Percentiles rank a stretch among this genome's conserved stretches.
Evolutionary conservation across 2,888 invertebrate genomes (phyloP).

Genomic region (Anthrax anthrax): DNA sequence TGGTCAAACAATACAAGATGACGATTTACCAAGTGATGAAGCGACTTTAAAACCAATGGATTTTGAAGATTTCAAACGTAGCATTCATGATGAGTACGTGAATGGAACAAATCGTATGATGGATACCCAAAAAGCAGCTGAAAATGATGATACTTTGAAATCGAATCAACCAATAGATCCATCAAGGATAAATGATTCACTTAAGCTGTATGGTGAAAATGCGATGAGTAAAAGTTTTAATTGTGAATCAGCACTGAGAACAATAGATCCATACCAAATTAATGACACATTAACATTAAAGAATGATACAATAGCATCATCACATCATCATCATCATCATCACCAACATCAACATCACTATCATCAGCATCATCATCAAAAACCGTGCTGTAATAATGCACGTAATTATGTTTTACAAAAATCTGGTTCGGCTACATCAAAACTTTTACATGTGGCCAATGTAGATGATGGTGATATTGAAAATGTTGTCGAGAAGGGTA

Average conservation of each 20-base stretch:
- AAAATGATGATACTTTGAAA: conserved; percentile 32
- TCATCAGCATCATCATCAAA: too few relatives aligned
- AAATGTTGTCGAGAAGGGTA: conserved; percentile 27
- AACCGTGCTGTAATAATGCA: not conserved
- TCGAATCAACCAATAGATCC: conserved; percentile 37
- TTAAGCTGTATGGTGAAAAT: conserved; percentile 34
- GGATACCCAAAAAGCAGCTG: conserved; percentile 20
- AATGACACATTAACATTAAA: conserved; percentile 26
- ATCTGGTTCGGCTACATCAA: conserved; percentile 27
- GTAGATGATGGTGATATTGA: conserved; percentile 22
- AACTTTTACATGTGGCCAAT: conserved; percentile 12
- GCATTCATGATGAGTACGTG: conserved; percentile 31
- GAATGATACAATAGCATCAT: conserved; percentile 28
- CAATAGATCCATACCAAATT: conserved; percentile 28
- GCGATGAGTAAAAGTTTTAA: conserved; percentile 35
- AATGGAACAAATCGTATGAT: conserved; percentile 31
- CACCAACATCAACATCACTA: too few relatives aligned
- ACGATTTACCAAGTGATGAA: conserved; percentile 4
- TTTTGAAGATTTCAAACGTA: conserved; percentile 33
- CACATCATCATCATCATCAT: too few relatives aligned
- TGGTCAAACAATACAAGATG: not conserved
- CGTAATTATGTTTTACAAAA: conserved; percentile 27
- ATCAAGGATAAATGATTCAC: conserved; percentile 35
- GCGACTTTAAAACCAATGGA: conserved; percentile 36
- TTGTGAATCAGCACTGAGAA: conserved; percentile 30